These are phyloP conservation scores for Ia io DNA, from an alignment of 2,113 vertebrate genomes.

Conservation along the genomic window DNA sequence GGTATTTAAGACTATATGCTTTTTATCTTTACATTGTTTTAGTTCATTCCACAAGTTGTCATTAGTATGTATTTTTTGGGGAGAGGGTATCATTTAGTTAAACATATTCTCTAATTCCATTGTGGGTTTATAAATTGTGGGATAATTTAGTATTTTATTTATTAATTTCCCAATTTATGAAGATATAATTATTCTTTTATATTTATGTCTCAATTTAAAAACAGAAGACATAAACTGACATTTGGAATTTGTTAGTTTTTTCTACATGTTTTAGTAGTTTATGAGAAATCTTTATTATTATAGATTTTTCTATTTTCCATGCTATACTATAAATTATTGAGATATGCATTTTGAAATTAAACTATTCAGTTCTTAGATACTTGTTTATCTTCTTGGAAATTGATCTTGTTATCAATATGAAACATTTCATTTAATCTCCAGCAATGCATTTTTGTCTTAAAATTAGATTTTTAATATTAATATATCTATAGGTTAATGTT, in stretches of 20 bases:
- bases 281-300: not conserved
- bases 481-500: not conserved
- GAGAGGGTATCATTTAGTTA: not conserved
- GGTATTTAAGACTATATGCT: not conserved
- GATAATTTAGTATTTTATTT: not conserved
- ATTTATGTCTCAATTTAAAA: not conserved
- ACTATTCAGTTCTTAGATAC: not conserved
- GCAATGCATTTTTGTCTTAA: not conserved
- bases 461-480: not conserved
- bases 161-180: not conserved
- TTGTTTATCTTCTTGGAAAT: not conserved
- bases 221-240: not conserved
- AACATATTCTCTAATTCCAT: not conserved
- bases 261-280: not conserved
- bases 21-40: not conserved
- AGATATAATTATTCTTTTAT: not conserved
- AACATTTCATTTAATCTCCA: not conserved
- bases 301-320: not conserved
- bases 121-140: not conserved
- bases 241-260: not conserved
- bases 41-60: not conserved
- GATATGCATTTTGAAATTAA: not conserved
- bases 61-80: not conserved
- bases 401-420: not conserved
- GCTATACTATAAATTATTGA: not conserved